phyloP scores from a whole-genome alignment of 30 jellyfish, hydroid and myxozoan species.

The Rhopilema esculentum region DNA sequence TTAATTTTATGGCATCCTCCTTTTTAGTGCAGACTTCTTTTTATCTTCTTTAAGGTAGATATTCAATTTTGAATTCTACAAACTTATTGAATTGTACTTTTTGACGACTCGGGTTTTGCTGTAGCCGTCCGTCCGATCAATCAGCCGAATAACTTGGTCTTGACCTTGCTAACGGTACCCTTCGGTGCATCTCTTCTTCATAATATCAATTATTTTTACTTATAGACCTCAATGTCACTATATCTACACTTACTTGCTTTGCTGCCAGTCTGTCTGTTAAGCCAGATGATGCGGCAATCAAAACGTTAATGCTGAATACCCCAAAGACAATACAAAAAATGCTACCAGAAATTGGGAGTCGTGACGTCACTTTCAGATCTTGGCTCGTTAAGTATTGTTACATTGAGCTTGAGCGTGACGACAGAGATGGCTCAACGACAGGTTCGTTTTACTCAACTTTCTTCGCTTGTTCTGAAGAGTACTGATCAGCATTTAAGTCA shows the following conservation, averaged over 20 bases:
- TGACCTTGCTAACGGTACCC: too few species aligned
- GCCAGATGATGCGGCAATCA: constrained; percentile 48
- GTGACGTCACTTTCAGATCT: constrained; percentile 34
- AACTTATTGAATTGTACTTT: too few species aligned
- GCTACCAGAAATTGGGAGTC: neutral
- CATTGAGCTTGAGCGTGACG: constrained; percentile 16
- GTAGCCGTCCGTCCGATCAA: too few species aligned
- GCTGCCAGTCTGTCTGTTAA: constrained; percentile 94
- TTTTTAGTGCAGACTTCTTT: too few species aligned
- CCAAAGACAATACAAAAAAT: constrained; percentile 20
- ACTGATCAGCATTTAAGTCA: neutral
- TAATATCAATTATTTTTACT: too few species aligned
- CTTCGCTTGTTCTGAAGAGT: neutral
- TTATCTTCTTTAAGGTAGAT: too few species aligned
- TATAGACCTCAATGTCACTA: constrained; percentile 74
- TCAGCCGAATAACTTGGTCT: too few species aligned
- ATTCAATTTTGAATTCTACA: too few species aligned
- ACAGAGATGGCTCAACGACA: neutral
- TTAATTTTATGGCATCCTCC: too few species aligned
- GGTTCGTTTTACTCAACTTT: neutral
- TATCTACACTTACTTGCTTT: constrained; percentile 87
- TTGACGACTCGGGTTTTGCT: too few species aligned
- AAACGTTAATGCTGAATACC: neutral
- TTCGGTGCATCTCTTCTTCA: too few species aligned
- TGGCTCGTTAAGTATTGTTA: constrained; percentile 79